A percentile compares a stretch with the other conserved stretches of the same genome.
Conservation (phyloP, 2,888 invertebrate species). For the Amphimallon solstitiale region DNA sequence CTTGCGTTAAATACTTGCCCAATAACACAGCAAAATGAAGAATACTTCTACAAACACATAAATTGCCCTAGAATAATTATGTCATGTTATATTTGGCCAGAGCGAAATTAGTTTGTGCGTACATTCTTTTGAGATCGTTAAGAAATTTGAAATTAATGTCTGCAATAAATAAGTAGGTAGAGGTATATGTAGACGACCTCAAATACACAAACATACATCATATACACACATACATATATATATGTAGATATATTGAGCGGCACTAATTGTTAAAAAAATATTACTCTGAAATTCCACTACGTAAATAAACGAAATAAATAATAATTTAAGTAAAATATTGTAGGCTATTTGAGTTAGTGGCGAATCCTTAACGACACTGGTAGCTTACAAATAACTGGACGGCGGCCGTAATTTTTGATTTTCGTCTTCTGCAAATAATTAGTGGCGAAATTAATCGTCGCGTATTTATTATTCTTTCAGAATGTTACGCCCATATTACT, state of each 20-base stretch:
- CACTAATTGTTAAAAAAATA: slow-evolving; percentile 24
- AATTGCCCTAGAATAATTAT: slow-evolving; percentile 6
- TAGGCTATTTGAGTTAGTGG: background rate
- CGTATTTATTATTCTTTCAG: slow-evolving; percentile 3
- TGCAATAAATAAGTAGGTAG: background rate
- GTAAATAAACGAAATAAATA: slow-evolving; percentile 18
- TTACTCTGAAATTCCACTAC: slow-evolving; percentile 15
- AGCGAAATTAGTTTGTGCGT: slow-evolving; percentile 15
- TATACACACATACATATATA: no score
- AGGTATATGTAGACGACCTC: no score
- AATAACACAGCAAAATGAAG: no score
- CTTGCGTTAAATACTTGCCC: no score
- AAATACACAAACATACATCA: no score
- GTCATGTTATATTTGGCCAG: slow-evolving; percentile 16
- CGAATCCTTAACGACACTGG: slow-evolving; percentile 8
- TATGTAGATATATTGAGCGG: slow-evolving; percentile 2
- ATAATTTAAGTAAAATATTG: slow-evolving; percentile 17
- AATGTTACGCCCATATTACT: slow-evolving; percentile 2
- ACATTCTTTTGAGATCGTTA: slow-evolving; percentile 9
- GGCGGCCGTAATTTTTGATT: slow-evolving; percentile 2
- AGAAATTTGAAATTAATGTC: slow-evolving; percentile 22
- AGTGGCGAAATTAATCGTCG: background rate
- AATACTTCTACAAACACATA: no score
- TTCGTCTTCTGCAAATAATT: slow-evolving; percentile 5
- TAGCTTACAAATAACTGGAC: slow-evolving; percentile 11